Evolutionary conservation across 2,797 vertebrate species (phyloP).

Genomic region (Taeniopygia guttata): DNA sequence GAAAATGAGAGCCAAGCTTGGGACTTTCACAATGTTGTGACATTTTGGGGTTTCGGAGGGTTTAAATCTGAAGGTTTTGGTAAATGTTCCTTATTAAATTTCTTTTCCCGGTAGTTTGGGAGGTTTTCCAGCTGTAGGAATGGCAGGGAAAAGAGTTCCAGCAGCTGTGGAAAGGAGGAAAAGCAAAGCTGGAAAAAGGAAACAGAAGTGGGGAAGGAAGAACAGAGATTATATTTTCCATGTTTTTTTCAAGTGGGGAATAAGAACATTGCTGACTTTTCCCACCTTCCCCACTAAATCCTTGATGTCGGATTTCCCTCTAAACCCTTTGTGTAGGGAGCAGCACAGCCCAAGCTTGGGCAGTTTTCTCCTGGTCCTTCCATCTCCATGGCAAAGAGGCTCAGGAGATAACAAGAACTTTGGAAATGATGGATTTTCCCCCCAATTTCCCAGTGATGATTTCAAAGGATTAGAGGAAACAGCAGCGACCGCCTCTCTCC

Average conservation of each 20-base stretch:
- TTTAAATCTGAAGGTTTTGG: background rate
- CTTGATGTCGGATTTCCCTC: background rate
- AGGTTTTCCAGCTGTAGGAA: background rate
- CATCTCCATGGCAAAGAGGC: background rate
- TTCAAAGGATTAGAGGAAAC: background rate
- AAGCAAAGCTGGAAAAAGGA: background rate
- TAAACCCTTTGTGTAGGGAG: background rate
- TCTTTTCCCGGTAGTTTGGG: background rate
- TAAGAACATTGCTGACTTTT: background rate
- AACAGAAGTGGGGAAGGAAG: background rate
- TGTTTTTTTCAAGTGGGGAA: background rate
- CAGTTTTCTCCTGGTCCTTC: background rate
- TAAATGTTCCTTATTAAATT: background rate
- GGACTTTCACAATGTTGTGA: background rate
- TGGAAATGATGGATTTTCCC: background rate
- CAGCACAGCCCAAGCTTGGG: fast-evolving
- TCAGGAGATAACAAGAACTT: background rate
- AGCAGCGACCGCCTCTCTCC: background rate
- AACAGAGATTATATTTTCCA: background rate
- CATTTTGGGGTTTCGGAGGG: background rate
- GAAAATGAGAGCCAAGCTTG: background rate
- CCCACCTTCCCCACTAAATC: background rate
- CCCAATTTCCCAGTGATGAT: background rate
- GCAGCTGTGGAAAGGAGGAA: background rate
- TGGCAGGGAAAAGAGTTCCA: background rate